These are phyloP conservation scores for Zaprionus lachaisei DNA, from an alignment of 1,140 invertebrate genomes.

Conservation along the genomic window DNA sequence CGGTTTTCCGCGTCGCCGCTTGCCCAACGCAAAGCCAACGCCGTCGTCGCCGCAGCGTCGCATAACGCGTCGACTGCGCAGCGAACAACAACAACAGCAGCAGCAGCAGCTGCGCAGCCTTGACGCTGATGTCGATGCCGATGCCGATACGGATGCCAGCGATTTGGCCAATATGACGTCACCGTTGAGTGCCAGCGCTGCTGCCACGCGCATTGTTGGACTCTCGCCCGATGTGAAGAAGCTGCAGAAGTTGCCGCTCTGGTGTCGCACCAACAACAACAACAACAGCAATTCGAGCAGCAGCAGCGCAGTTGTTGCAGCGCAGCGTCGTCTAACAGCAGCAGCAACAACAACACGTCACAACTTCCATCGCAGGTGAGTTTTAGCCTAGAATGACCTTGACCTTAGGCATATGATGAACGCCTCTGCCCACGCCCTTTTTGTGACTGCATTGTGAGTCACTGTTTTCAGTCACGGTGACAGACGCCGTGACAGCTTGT, in stretches of 20 bases:
- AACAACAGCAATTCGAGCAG: conserved; percentile 17
- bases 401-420: not conserved
- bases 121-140: conserved; percentile 9
- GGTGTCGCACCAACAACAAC: conserved; percentile 37
- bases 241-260: conserved; percentile 69
- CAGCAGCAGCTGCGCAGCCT: not conserved
- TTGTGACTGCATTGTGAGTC: conserved; percentile 10
- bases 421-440: not conserved
- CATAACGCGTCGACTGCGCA: conserved; percentile 41
- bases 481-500: conserved; percentile 1
- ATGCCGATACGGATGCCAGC: conserved; percentile 68
- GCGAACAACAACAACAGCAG: conserved; percentile 18
- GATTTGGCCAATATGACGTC: conserved; percentile 72
- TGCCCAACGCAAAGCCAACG: conserved; percentile 44
- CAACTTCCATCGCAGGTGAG: conserved; percentile 42
- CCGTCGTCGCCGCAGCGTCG: conserved; percentile 50
- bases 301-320: conserved; percentile 19
- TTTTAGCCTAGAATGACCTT: conserved; percentile 21
- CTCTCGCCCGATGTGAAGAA: conserved; percentile 79
- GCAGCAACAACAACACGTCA: conserved; percentile 18
- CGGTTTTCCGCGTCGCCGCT: conserved; percentile 23
- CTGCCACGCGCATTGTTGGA: conserved; percentile 65
- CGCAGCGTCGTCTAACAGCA: conserved; percentile 25
- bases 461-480: conserved; percentile 6
- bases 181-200: conserved; percentile 65